A percentile compares a stretch with the other conserved stretches of the same genome.
Evolutionary conservation across 1,140 invertebrate species (phyloP).

Genomic region (Dendroctonus valens): DNA sequence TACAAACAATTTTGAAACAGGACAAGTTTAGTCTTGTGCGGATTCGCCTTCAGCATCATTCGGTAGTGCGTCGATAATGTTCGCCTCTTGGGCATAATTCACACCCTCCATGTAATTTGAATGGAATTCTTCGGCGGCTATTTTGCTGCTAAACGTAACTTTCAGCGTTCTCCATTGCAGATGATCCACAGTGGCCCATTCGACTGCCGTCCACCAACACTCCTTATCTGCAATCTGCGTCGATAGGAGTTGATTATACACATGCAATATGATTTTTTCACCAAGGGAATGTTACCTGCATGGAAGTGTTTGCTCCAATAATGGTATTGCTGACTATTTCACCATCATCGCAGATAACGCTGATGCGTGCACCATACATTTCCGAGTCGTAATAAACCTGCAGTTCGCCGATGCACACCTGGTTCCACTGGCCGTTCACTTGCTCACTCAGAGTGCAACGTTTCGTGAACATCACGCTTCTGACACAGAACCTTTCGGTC

Average conservation of each 20-base stretch:
- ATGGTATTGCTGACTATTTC: conserved; percentile 41
- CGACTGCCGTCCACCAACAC: conserved; percentile 46
- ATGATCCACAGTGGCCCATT: conserved; percentile 36
- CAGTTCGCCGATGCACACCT: conserved; percentile 38
- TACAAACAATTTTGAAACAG: too few relatives aligned
- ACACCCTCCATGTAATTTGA: conserved; percentile 43
- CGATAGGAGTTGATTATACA: neutral
- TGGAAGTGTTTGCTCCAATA: conserved; percentile 44
- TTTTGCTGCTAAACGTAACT: conserved; percentile 39
- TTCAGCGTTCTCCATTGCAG: conserved; percentile 39
- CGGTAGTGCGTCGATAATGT: conserved; percentile 37
- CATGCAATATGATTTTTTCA: conserved; percentile 1
- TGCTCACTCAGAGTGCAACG: conserved; percentile 42
- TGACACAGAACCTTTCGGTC: conserved; percentile 17
- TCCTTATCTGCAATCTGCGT: conserved; percentile 39
- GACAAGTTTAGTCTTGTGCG: too few relatives aligned
- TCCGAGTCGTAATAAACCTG: conserved; percentile 46
- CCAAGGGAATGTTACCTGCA: conserved; percentile 37
- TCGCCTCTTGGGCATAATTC: conserved; percentile 43
- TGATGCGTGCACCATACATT: conserved; percentile 41
- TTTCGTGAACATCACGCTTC: conserved; percentile 37
- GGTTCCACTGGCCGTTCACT: conserved; percentile 36
- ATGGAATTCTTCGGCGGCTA: conserved; percentile 43
- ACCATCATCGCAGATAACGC: conserved; percentile 37
- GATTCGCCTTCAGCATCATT: neutral